Evolutionary conservation across 2,113 vertebrate genomes (phyloP).

Genomic region (Nyctereutes procyonoides): DNA sequence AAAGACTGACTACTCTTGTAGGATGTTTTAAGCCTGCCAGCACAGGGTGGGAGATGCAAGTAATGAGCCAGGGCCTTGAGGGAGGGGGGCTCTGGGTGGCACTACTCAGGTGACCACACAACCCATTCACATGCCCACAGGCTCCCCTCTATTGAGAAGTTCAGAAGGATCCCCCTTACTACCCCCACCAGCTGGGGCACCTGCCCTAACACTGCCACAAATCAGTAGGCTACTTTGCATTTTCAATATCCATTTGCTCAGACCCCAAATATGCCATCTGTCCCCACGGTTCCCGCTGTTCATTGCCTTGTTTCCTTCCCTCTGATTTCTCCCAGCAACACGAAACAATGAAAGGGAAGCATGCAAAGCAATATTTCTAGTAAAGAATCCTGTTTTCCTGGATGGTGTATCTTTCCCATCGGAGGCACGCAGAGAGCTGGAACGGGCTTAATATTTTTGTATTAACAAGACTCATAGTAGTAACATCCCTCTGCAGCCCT

Average conservation of each 20-base stretch:
- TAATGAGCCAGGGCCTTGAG: background rate
- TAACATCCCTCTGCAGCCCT: conserved; percentile 40
- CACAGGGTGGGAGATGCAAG: background rate
- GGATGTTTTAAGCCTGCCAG: background rate
- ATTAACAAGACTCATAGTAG: conserved; percentile 52
- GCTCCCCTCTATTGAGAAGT: background rate
- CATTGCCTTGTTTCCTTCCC: background rate
- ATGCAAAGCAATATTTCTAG: conserved; percentile 50
- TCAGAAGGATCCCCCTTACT: background rate
- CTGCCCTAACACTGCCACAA: background rate
- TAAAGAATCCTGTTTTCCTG: conserved; percentile 53
- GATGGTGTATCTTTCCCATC: conserved; percentile 55
- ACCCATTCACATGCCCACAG: background rate
- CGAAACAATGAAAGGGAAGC: background rate
- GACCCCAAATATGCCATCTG: background rate
- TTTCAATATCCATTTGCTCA: conserved; percentile 41
- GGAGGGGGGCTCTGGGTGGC: too few relatives aligned
- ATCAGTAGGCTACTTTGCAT: background rate
- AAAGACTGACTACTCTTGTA: background rate
- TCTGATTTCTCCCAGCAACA: conserved; percentile 27
- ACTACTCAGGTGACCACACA: background rate
- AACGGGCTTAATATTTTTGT: conserved; percentile 55
- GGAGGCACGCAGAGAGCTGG: background rate
- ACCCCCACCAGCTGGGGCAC: background rate
- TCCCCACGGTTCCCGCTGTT: background rate